Evolutionary conservation across 2,888 invertebrate genomes (phyloP).

Genomic region (Laspeyria flexula): DNA sequence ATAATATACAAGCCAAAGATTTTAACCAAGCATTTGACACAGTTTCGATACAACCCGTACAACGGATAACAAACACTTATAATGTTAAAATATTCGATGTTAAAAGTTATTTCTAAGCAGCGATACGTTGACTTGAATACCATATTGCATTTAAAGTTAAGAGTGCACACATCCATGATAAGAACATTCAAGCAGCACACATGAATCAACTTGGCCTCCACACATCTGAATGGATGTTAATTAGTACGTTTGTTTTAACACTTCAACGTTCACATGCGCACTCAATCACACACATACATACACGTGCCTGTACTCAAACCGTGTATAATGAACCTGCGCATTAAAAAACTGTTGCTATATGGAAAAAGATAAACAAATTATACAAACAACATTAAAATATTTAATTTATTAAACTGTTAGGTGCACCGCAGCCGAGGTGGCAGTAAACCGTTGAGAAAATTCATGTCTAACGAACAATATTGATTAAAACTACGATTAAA

Average conservation of each 20-base stretch:
- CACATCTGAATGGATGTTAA: conserved; percentile 81
- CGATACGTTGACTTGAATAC: conserved; percentile 55
- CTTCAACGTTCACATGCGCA: conserved; percentile 58
- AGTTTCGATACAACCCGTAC: conserved; percentile 30
- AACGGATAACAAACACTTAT: conserved; percentile 26
- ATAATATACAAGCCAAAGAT: conserved; percentile 11
- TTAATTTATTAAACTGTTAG: conserved; percentile 6
- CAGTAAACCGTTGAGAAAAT: conserved; percentile 39
- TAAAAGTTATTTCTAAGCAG: conserved; percentile 52
- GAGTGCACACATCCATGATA: conserved; percentile 67
- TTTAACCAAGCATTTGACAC: conserved; percentile 27
- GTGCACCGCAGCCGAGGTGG: conserved; percentile 29
- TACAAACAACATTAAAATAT: conserved; percentile 31
- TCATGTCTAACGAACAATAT: conserved; percentile 39
- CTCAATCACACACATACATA: conserved; percentile 41
- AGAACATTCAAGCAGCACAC: conserved; percentile 61
- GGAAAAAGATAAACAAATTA: conserved; percentile 57
- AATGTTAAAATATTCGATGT: conserved; percentile 32
- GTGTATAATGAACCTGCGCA: conserved; percentile 61
- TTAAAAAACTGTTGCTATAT: conserved; percentile 60
- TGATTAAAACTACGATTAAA: conserved; percentile 26
- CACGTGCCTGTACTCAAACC: conserved; percentile 38
- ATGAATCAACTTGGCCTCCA: conserved; percentile 71
- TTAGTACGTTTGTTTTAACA: conserved; percentile 80
- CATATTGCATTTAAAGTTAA: conserved; percentile 55